Percentiles rank a stretch among this genome's conserved stretches.
Evolutionary conservation across 2,888 invertebrate species (phyloP).

Genomic region (Leptopilina myrica): DNA sequence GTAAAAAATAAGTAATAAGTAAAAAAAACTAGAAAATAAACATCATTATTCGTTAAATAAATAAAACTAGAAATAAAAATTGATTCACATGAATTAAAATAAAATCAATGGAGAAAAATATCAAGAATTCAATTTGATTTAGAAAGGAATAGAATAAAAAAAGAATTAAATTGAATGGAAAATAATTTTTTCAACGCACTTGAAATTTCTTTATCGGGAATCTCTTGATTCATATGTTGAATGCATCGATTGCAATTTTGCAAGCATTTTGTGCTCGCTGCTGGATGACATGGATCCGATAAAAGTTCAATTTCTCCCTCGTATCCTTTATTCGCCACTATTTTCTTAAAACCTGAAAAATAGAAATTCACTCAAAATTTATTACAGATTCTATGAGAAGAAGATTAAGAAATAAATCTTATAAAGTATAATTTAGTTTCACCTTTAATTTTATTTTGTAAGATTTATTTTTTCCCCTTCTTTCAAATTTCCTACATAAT

Average conservation of each 20-base stretch:
- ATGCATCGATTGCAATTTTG: conserved; percentile 77
- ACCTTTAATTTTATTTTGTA: too few relatives aligned
- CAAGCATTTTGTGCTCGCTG: conserved; percentile 76
- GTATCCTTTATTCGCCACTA: conserved; percentile 82
- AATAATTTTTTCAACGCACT: conserved; percentile 60
- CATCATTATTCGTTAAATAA: too few relatives aligned
- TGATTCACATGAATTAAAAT: neutral
- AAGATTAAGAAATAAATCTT: too few relatives aligned
- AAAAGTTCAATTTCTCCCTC: conserved; percentile 81
- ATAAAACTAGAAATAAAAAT: neutral
- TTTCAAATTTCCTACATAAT: too few relatives aligned
- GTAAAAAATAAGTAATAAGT: too few relatives aligned
- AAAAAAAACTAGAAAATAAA: too few relatives aligned
- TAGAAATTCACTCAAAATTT: too few relatives aligned
- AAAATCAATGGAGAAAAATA: neutral
- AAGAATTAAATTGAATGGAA: too few relatives aligned
- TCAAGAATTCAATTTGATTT: neutral
- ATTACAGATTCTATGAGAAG: too few relatives aligned
- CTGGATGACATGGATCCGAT: conserved; percentile 76
- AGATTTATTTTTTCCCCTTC: too few relatives aligned
- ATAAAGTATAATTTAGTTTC: too few relatives aligned
- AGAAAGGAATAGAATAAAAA: neutral
- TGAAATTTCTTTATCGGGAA: conserved; percentile 68
- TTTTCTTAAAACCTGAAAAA: conserved; percentile 80
- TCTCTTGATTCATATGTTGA: conserved; percentile 65